phyloP scores from a whole-genome alignment of 2,797 vertebrate genomes.

The Parauchenoglanis ngamensis region DNA sequence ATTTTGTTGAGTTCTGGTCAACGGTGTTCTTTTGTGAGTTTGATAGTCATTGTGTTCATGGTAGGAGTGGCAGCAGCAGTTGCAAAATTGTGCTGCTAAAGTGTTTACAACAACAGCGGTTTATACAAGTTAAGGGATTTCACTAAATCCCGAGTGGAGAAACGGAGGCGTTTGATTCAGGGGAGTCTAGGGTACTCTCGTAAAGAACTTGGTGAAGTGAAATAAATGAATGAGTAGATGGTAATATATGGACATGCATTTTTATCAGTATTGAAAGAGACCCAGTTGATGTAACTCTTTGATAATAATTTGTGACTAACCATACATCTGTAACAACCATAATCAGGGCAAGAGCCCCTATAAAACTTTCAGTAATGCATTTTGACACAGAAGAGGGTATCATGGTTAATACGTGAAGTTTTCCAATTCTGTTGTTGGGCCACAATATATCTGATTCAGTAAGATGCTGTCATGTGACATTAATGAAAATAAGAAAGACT shows the following conservation, averaged over 20 bases:
- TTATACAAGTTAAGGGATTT: neutral
- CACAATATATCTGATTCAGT: neutral
- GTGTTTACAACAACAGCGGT: neutral
- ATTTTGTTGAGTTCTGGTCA: neutral
- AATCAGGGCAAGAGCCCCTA: neutral
- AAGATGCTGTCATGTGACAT: neutral
- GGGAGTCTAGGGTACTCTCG: too few species aligned
- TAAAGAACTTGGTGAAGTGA: neutral
- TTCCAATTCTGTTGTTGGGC: too few species aligned
- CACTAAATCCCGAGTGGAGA: neutral
- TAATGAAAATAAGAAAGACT: neutral
- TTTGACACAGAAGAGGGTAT: neutral
- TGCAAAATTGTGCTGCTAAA: neutral
- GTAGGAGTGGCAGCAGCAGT: neutral
- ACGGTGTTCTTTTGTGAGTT: neutral
- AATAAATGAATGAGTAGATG: neutral
- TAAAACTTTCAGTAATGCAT: neutral
- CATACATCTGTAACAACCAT: neutral
- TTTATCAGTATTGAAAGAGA: neutral
- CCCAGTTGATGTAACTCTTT: neutral
- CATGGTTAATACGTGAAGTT: neutral
- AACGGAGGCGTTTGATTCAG: neutral
- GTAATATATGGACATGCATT: neutral
- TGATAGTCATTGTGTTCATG: neutral
- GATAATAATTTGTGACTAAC: too few species aligned